These are phyloP conservation scores for Cottus gobio DNA, from an alignment of 2,113 vertebrate species.

Conservation along the genomic window DNA sequence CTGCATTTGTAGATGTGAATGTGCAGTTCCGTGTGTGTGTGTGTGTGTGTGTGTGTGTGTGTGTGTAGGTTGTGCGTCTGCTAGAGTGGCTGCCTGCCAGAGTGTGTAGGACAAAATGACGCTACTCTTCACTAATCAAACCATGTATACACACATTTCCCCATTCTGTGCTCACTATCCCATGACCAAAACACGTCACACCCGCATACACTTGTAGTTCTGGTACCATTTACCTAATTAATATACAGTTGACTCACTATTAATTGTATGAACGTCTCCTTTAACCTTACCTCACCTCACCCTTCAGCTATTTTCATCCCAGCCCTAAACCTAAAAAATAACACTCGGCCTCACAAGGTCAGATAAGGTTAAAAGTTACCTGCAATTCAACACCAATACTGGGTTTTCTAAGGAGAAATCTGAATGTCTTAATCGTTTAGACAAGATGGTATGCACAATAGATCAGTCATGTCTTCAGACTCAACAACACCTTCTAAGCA, in stretches of 20 bases:
- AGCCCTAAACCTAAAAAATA: conserved; percentile 46
- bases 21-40: conserved; percentile 29
- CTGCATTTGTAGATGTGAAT: conserved; percentile 28
- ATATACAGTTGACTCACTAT: conserved; percentile 30
- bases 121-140: conserved; percentile 36
- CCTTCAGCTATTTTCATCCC: conserved; percentile 1
- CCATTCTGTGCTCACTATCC: conserved; percentile 13
- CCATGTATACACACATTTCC: conserved; percentile 12
- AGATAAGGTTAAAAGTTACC: not conserved
- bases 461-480: not conserved
- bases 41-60: conserved; percentile 11
- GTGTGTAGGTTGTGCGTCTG: not conserved
- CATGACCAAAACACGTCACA: conserved; percentile 7
- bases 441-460: not conserved
- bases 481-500: conserved; percentile 1
- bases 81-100: conserved; percentile 13
- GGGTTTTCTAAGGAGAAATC: conserved; percentile 1
- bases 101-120: conserved; percentile 54
- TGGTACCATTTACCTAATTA: conserved; percentile 28
- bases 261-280: conserved; percentile 22
- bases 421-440: not conserved
- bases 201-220: not conserved
- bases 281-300: conserved; percentile 24
- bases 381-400: not conserved
- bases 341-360: not conserved